Conservation (phyloP, 2,888 invertebrate species). For the Pachydiplax longipennis region DNA sequence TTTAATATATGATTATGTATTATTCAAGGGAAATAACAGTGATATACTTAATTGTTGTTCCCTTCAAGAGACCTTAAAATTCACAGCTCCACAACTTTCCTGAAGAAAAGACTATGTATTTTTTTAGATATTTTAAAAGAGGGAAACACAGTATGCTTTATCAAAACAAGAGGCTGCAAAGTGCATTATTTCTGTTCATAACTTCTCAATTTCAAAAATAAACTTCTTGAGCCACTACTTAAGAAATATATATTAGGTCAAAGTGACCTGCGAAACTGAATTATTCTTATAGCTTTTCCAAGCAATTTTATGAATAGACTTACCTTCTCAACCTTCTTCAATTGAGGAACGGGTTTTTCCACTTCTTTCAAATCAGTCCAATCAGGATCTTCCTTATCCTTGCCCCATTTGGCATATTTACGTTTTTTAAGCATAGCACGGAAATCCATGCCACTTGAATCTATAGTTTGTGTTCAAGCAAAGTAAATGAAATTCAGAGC, state of each 20-base stretch:
- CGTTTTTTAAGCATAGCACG: conserved; percentile 96
- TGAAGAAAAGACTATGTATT: conserved; percentile 37
- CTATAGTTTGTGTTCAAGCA: conserved; percentile 60
- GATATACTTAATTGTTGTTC: conserved; percentile 39
- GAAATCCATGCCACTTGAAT: conserved; percentile 98
- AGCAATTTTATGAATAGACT: conserved; percentile 55
- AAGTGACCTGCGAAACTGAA: background rate
- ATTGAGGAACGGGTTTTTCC: conserved; percentile 83
- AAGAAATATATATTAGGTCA: background rate
- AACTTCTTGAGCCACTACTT: background rate
- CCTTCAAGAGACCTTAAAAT: conserved; percentile 36
- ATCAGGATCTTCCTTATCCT: conserved; percentile 89
- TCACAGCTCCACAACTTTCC: conserved; percentile 39
- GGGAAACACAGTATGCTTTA: background rate
- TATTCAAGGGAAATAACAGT: conserved; percentile 29
- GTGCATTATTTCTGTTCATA: background rate
- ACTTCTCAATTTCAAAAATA: background rate
- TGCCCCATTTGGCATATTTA: conserved; percentile 92
- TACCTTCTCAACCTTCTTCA: conserved; percentile 96
- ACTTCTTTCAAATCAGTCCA: conserved; percentile 93
- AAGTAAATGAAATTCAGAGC: background rate
- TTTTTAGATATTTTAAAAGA: conserved; percentile 11
- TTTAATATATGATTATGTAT: conserved; percentile 19
- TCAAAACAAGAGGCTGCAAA: conserved; percentile 15
- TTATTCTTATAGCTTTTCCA: background rate